Evolutionary conservation across 2,888 invertebrate species (phyloP).

Genomic region (Ophion ventricosus): DNA sequence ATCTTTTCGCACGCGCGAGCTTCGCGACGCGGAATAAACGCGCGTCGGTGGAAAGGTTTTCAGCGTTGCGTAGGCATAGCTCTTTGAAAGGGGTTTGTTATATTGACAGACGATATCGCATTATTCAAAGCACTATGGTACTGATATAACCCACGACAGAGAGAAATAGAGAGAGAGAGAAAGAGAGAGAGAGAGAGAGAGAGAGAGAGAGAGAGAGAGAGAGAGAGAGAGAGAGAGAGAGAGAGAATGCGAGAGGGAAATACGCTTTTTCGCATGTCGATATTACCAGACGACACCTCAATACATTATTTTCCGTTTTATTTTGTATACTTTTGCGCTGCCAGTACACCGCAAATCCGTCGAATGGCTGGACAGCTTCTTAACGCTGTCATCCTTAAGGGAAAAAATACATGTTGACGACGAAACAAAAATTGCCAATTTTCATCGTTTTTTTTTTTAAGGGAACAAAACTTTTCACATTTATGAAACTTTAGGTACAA

Average conservation of each 20-base stretch:
- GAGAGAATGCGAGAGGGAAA: constrained; percentile 14
- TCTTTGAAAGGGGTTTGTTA: constrained; percentile 56
- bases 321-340: constrained; percentile 38
- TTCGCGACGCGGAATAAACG: not conserved
- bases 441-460: too few species aligned
- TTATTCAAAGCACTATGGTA: constrained; percentile 56
- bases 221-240: constrained; percentile 8
- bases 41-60: constrained; percentile 39
- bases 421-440: too few species aligned
- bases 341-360: constrained; percentile 5
- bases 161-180: constrained; percentile 19
- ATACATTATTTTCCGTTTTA: constrained; percentile 53
- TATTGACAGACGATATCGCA: constrained; percentile 64
- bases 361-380: constrained; percentile 40
- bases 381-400: not conserved
- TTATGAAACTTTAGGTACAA: too few species aligned
- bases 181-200: constrained; percentile 14
- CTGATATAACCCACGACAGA: constrained; percentile 49
- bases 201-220: constrained; percentile 5
- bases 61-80: constrained; percentile 40
- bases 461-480: too few species aligned
- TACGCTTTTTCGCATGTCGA: constrained; percentile 60
- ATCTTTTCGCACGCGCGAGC: constrained; percentile 32
- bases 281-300: constrained; percentile 54
- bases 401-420: too few species aligned